A percentile compares a stretch with the other conserved stretches of the same genome.
phyloP scores from a whole-genome alignment of 2,797 vertebrate species.

The Tangara arthus region DNA sequence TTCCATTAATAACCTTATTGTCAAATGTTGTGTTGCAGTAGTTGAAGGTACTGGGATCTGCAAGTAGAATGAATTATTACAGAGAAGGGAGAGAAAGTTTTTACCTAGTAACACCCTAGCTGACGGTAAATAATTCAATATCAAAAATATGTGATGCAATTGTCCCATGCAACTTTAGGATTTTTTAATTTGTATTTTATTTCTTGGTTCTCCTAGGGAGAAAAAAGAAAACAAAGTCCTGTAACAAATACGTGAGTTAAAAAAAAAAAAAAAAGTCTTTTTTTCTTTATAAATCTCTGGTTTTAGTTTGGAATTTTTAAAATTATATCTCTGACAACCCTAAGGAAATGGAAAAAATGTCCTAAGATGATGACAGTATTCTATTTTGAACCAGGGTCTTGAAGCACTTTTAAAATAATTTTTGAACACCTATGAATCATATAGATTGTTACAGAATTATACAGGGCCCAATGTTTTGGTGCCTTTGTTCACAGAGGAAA shows the following conservation, averaged over 20 bases:
- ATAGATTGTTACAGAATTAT: background rate
- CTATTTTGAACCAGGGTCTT: background rate
- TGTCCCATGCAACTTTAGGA: background rate
- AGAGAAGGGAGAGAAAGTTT: background rate
- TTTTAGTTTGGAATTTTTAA: background rate
- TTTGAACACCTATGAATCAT: background rate
- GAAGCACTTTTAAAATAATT: fast-evolving
- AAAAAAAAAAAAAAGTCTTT: fast-evolving
- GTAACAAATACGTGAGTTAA: background rate
- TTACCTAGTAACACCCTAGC: background rate
- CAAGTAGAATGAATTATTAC: background rate
- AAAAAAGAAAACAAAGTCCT: background rate
- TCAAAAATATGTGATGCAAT: background rate
- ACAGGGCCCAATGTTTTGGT: background rate
- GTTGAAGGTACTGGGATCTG: background rate
- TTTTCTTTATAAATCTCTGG: fast-evolving
- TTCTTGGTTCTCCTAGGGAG: background rate
- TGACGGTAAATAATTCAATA: background rate
- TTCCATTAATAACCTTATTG: background rate
- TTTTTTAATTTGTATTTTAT: background rate
- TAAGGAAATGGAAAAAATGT: background rate
- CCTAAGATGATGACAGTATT: background rate
- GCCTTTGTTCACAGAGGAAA: background rate
- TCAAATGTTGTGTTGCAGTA: background rate
- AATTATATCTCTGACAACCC: background rate